phyloP scores from a whole-genome alignment of 2,888 invertebrate genomes.

The Leucophora obtusa region DNA sequence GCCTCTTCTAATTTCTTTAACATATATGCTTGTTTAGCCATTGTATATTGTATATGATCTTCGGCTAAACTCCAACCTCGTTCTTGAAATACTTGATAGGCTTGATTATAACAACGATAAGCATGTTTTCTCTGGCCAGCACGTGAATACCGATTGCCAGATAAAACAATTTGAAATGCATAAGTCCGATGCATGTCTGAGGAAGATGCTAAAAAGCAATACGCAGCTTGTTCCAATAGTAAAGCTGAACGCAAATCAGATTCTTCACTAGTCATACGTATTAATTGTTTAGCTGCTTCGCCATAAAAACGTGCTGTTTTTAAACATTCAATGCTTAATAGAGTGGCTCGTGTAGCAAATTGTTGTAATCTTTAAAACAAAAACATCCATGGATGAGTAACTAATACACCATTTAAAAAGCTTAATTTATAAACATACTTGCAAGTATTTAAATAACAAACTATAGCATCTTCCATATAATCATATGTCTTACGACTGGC shows the following conservation, averaged over 20 bases:
- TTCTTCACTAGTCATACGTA: conserved; percentile 97
- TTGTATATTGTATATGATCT: conserved; percentile 96
- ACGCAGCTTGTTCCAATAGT: conserved; percentile 95
- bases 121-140: conserved; percentile 95
- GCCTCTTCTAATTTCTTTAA: conserved; percentile 86
- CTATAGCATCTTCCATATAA: conserved; percentile 97
- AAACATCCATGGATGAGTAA: conserved; percentile 25
- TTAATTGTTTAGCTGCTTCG: conserved; percentile 96
- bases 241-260: conserved; percentile 97
- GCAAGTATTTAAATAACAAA: conserved; percentile 93
- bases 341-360: conserved; percentile 93
- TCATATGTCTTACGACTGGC: conserved; percentile 88
- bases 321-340: conserved; percentile 92
- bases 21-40: conserved; percentile 92
- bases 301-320: conserved; percentile 87
- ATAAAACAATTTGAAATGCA: conserved; percentile 96
- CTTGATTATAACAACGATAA: conserved; percentile 93
- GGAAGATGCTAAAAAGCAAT: conserved; percentile 87
- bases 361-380: conserved; percentile 87
- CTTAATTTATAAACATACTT: conserved; percentile 80
- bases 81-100: conserved; percentile 85
- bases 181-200: conserved; percentile 92
- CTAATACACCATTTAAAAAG: too few relatives aligned
- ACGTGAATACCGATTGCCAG: conserved; percentile 96
- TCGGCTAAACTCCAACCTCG: conserved; percentile 95